Percentiles rank a stretch among this genome's conserved stretches.
phyloP scores from a whole-genome alignment of 2,797 vertebrate species.

The Oreochromis mossambicus region DNA sequence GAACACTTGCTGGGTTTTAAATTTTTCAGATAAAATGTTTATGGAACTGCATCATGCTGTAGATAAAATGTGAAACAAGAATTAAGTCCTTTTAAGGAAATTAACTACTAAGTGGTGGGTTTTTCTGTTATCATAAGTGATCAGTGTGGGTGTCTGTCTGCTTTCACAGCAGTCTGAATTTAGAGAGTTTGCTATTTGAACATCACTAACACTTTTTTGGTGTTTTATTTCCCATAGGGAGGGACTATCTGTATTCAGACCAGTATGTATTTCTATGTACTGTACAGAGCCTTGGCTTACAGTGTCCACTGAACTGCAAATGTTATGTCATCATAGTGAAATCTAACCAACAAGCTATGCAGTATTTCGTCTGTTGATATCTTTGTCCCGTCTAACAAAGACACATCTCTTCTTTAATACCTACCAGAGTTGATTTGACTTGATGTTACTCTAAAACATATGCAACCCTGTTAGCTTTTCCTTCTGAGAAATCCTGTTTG shows the following conservation, averaged over 20 bases:
- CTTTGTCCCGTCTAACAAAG: neutral
- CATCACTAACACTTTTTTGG: neutral
- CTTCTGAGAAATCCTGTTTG: conserved; percentile 29
- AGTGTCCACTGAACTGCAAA: conserved; percentile 1
- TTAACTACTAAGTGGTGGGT: neutral
- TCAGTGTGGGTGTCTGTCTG: neutral
- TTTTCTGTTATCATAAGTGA: neutral
- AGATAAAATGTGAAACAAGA: neutral
- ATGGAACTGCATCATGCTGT: neutral
- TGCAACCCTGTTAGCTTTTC: conserved; percentile 24
- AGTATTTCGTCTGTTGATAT: conserved; percentile 32
- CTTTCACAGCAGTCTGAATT: neutral
- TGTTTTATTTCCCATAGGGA: conserved; percentile 13
- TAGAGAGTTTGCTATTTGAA: neutral
- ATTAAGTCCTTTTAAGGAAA: neutral
- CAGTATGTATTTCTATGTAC: neutral
- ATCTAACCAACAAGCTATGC: conserved; percentile 51
- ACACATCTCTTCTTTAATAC: conserved; percentile 3
- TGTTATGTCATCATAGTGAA: neutral
- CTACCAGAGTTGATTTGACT: neutral
- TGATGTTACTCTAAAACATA: conserved; percentile 3
- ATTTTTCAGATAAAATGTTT: neutral
- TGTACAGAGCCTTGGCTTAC: neutral
- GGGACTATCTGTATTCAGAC: conserved; percentile 29
- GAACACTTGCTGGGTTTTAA: neutral